Evolutionary conservation across 2,888 invertebrate genomes (phyloP).

Genomic region (Criorhina ranunculi): DNA sequence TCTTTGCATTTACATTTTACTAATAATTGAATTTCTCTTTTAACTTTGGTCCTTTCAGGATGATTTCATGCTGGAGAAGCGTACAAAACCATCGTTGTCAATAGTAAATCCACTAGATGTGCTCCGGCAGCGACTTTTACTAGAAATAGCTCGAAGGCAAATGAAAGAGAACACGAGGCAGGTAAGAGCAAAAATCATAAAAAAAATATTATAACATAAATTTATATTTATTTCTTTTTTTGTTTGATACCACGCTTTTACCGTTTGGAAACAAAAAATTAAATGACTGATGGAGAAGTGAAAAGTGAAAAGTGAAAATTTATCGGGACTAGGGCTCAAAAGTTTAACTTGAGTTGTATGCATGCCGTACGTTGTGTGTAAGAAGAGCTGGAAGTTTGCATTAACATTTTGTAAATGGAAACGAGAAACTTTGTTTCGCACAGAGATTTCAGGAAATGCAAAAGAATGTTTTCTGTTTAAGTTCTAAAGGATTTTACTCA

Average conservation of each 20-base stretch:
- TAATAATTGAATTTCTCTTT: conserved; percentile 53
- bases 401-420: conserved; percentile 25
- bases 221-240: conserved; percentile 18
- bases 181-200: conserved; percentile 81
- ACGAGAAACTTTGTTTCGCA: conserved; percentile 7
- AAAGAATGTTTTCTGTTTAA: conserved; percentile 1
- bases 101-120: conserved; percentile 95
- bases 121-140: conserved; percentile 90
- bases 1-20: neutral
- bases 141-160: conserved; percentile 93
- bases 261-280: conserved; percentile 2
- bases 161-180: conserved; percentile 90
- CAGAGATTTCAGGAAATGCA: neutral
- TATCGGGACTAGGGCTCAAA: conserved; percentile 12
- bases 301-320: conserved; percentile 18
- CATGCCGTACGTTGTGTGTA: neutral
- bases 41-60: conserved; percentile 79
- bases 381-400: conserved; percentile 12
- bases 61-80: conserved; percentile 85
- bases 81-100: conserved; percentile 90
- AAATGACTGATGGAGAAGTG: conserved; percentile 46
- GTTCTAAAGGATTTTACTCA: neutral
- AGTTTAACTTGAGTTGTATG: conserved; percentile 5
- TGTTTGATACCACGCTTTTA: neutral
- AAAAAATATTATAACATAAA: conserved; percentile 52